phyloP scores from a whole-genome alignment of 2,888 invertebrate species.

The Ptycholaimellus sp. region DNA sequence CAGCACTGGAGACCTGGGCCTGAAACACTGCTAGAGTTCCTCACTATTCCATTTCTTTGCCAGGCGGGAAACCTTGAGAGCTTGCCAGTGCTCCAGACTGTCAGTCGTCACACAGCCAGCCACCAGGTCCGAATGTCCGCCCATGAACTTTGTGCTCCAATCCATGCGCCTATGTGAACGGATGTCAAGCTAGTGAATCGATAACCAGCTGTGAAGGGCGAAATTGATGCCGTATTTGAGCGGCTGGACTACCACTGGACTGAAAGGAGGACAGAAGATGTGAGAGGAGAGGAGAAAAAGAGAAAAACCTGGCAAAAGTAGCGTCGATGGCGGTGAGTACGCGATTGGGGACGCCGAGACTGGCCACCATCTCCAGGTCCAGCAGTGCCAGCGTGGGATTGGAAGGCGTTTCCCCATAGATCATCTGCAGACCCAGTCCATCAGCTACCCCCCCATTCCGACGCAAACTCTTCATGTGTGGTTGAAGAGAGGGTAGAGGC shows the following conservation, averaged over 20 bases:
- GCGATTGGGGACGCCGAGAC: not conserved
- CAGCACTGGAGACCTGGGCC: too few relatives aligned
- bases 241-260: slow-evolving; percentile 23
- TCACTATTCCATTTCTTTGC: not conserved
- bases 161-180: not conserved
- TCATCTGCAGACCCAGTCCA: slow-evolving; percentile 13
- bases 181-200: not conserved
- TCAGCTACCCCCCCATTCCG: too few relatives aligned
- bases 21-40: not conserved
- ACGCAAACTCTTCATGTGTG: too few relatives aligned
- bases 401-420: slow-evolving; percentile 27
- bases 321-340: not conserved
- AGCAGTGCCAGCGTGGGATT: slow-evolving; percentile 26
- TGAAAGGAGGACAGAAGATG: too few relatives aligned
- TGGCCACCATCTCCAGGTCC: slow-evolving; percentile 22
- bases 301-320: too few relatives aligned
- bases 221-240: slow-evolving; percentile 26
- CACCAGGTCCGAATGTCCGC: slow-evolving; percentile 28
- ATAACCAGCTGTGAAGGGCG: slow-evolving; percentile 23
- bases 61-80: slow-evolving; percentile 7
- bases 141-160: slow-evolving; percentile 28
- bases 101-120: slow-evolving; percentile 20
- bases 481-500: too few relatives aligned
- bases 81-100: slow-evolving; percentile 10
- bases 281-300: too few relatives aligned